Evolutionary conservation across 2,888 invertebrate species (phyloP).

Genomic region (Dynastes hyllus): DNA sequence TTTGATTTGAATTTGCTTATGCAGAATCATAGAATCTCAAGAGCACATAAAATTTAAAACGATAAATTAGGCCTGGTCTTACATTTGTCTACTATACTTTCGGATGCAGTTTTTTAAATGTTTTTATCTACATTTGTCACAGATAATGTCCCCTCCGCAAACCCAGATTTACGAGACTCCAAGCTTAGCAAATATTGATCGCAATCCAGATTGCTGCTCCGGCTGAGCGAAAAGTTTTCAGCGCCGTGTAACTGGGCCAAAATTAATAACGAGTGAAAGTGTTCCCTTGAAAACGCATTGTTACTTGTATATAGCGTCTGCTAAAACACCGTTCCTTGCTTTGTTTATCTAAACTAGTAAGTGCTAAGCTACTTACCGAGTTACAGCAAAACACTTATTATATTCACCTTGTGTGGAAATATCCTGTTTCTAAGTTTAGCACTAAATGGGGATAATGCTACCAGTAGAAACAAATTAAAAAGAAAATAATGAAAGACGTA

Average conservation of each 20-base stretch:
- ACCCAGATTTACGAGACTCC: background rate
- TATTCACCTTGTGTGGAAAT: no score
- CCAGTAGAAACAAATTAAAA: no score
- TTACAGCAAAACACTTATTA: background rate
- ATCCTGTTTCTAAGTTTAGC: no score
- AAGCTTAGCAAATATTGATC: background rate
- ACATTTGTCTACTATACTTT: no score
- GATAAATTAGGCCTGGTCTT: no score
- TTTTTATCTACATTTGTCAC: no score
- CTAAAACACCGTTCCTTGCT: background rate
- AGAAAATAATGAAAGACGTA: no score
- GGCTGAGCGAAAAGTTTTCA: background rate
- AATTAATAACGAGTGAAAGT: conserved; percentile 12
- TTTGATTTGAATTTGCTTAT: no score
- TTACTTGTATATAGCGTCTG: background rate
- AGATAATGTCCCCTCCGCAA: background rate
- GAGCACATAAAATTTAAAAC: no score
- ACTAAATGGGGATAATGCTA: no score
- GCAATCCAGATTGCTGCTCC: background rate
- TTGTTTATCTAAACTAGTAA: background rate
- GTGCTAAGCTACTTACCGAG: background rate
- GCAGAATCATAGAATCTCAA: no score
- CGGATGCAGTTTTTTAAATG: no score
- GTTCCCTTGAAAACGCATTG: conserved; percentile 1
- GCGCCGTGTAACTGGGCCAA: background rate